These are phyloP conservation scores for Hydrotaea diabolus DNA, from an alignment of 2,888 invertebrate species.

Conservation along the genomic window DNA sequence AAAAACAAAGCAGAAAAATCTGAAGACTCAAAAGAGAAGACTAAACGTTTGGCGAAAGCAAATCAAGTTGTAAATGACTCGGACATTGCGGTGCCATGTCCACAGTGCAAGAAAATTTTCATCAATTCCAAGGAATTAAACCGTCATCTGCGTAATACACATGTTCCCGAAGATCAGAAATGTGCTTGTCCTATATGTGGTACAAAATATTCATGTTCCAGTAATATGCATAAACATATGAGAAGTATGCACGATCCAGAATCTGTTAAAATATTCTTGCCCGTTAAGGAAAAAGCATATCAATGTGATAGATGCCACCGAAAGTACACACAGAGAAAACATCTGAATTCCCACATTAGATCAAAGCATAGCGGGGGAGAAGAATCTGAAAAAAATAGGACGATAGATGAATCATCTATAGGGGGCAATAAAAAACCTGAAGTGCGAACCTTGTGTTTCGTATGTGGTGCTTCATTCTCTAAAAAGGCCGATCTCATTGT, in stretches of 20 bases:
- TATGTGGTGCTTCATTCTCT: no score
- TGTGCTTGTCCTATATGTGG: conserved; percentile 83
- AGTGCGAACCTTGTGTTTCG: no score
- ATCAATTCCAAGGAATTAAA: conserved; percentile 48
- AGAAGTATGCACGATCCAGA: conserved; percentile 51
- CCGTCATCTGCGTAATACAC: conserved; percentile 50
- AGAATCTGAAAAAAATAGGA: conserved; percentile 78
- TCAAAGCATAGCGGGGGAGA: conserved; percentile 69
- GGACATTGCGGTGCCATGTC: conserved; percentile 56
- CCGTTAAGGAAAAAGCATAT: conserved; percentile 76
- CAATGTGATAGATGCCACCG: conserved; percentile 74
- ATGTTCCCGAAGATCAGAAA: conserved; percentile 81
- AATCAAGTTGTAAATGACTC: background rate
- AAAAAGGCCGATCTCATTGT: no score
- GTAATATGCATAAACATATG: no score
- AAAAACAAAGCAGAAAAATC: background rate
- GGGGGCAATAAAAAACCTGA: no score
- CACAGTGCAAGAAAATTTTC: conserved; percentile 54
- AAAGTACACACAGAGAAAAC: conserved; percentile 77
- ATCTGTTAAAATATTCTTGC: conserved; percentile 51
- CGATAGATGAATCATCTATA: conserved; percentile 53
- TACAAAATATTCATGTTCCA: conserved; percentile 83
- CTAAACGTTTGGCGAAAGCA: no score
- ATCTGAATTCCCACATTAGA: conserved; percentile 74
- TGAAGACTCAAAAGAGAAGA: background rate